Conservation (phyloP, 2,888 invertebrate species). For the Phasia obesa region DNA sequence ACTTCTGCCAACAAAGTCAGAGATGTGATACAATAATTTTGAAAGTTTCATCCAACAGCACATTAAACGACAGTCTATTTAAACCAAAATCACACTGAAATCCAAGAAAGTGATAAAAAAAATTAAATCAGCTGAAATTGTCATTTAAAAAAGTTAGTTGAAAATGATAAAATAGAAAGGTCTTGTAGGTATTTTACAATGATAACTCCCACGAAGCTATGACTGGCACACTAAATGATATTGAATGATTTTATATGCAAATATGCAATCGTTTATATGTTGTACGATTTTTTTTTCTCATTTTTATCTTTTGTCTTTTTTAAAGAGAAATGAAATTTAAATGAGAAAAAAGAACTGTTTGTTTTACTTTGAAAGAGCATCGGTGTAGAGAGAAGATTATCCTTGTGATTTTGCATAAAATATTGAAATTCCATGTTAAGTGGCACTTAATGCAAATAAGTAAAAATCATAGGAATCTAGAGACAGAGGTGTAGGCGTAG, state of each 20-base stretch:
- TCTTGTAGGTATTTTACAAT: constrained; percentile 45
- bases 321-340: constrained; percentile 20
- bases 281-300: constrained; percentile 34
- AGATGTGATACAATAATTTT: constrained; percentile 62
- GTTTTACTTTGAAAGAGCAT: constrained; percentile 51
- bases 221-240: constrained; percentile 40
- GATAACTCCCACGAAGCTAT: constrained; percentile 39
- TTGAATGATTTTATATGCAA: constrained; percentile 42
- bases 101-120: constrained; percentile 26
- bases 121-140: constrained; percentile 36
- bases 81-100: constrained; percentile 20
- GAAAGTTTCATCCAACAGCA: constrained; percentile 58
- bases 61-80: constrained; percentile 46
- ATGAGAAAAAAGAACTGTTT: constrained; percentile 23
- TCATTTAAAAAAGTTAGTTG: constrained; percentile 40
- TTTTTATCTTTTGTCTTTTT: neutral
- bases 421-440: constrained; percentile 81
- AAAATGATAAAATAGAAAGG: constrained; percentile 29
- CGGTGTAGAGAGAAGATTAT: constrained; percentile 72
- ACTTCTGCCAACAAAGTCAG: constrained; percentile 69
- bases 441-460: constrained; percentile 80
- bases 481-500: constrained; percentile 41
- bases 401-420: constrained; percentile 78
- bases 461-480: constrained; percentile 60
- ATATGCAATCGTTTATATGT: constrained; percentile 34